Conservation (phyloP, 2,113 vertebrate species). For the Rattus rattus region DNA sequence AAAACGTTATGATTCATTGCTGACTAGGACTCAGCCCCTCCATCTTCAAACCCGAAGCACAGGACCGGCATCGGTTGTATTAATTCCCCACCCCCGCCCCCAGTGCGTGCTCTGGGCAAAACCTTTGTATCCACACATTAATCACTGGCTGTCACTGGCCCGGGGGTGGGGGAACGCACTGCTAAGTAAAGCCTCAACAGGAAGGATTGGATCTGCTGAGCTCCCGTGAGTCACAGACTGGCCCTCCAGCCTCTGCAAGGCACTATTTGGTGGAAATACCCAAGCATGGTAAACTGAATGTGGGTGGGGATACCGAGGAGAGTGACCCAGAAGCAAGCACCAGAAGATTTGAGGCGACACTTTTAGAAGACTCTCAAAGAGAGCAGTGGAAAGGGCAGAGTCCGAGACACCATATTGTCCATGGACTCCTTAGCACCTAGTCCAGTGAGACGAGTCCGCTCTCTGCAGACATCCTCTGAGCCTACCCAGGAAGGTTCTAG, state of each 20-base stretch:
- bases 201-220: neutral
- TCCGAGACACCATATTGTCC: neutral
- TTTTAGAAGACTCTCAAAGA: neutral
- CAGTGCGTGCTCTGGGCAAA: neutral
- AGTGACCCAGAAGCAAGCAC: too few relatives aligned
- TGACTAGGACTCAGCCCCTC: neutral
- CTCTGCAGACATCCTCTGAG: neutral
- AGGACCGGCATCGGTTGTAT: neutral
- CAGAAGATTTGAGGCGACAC: neutral
- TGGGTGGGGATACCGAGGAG: too few relatives aligned
- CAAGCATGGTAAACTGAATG: neutral
- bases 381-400: neutral
- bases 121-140: neutral
- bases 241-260: neutral
- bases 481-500: neutral
- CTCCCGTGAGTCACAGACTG: neutral
- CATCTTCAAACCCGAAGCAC: neutral
- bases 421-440: neutral
- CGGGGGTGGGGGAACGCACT: neutral
- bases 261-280: too few relatives aligned
- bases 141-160: conserved; percentile 20
- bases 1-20: conserved; percentile 11
- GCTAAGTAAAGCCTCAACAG: neutral
- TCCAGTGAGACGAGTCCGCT: neutral
- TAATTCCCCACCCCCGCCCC: conserved; percentile 8